These are phyloP conservation scores for Cheilosia soror DNA, from an alignment of 2,888 invertebrate genomes.

Conservation along the genomic window DNA sequence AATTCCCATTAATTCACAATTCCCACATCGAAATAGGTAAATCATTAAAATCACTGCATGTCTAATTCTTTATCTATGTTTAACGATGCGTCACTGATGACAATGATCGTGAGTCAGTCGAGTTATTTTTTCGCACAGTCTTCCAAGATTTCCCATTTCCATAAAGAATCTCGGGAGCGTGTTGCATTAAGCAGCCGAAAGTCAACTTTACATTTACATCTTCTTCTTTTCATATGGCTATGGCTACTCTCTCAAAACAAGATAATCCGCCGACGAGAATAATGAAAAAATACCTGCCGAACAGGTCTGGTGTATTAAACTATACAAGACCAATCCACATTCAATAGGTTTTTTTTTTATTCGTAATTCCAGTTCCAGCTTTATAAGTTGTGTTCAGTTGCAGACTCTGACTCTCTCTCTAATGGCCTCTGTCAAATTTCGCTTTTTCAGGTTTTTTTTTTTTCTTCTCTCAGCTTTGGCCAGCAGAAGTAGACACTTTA, in stretches of 20 bases:
- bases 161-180: conserved; percentile 21
- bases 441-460: conserved; percentile 55
- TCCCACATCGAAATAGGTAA: too few relatives aligned
- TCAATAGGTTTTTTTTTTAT: conserved; percentile 45
- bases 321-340: conserved; percentile 61
- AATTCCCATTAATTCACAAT: too few relatives aligned
- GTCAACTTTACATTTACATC: conserved; percentile 33
- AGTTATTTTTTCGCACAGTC: background rate
- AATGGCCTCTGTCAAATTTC: conserved; percentile 70
- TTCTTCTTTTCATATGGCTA: conserved; percentile 13
- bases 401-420: conserved; percentile 53
- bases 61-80: too few relatives aligned
- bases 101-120: background rate
- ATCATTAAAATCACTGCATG: too few relatives aligned
- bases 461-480: conserved; percentile 5
- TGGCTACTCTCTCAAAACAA: conserved; percentile 43
- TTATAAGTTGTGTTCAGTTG: conserved; percentile 66
- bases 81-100: background rate
- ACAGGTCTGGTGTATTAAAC: conserved; percentile 56
- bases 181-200: conserved; percentile 45
- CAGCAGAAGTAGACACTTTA: conserved; percentile 1
- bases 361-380: conserved; percentile 25
- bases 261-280: conserved; percentile 63
- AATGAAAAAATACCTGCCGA: conserved; percentile 67
- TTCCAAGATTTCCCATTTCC: conserved; percentile 31